Evolutionary conservation across 2,797 vertebrate species (phyloP), one percentile per base, ranked within the genome.

Genomic region (Periparus ater): DNA sequence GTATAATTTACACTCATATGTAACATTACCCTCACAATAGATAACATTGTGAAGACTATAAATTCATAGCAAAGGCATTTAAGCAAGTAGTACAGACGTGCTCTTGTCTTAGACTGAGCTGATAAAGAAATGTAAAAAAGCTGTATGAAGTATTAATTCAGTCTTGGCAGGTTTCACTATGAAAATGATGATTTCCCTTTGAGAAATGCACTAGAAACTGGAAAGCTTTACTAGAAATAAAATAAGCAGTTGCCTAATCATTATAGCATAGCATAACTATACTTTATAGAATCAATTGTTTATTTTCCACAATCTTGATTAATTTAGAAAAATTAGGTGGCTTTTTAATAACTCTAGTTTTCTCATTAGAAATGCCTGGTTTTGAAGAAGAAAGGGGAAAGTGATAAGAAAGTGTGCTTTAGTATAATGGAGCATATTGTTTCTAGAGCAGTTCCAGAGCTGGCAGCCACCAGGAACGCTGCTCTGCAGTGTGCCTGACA

Each of bases 381-480:
- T 92, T 73, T 19, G 58, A 82, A 68, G 40, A 6, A 53, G 47
- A 90, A 81, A 36, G 6, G 16, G 17, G 32, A 61, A 87, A 81
- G 16, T 1, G 1, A 2, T 40, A 48, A 54, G 47, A 53, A 74
- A 60, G 6, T 6, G 2, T 14, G 6, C 45, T 36, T 85, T 25
- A 25, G 42, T 74, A 2, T 36, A 54, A 15, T 3, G 30, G 47
- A 38, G 11, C 32, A 38, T 32, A 40, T n/a, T 6, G 10, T 61
- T 75, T 57, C 38, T 42, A 32, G 29, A 70, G 57, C 81, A 53
- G 18, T 50, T 81, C 54, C 51, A 42, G 66, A 72, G 45, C 27
- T 20, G 63, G 48, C 27, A 67, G 48, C 14, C 1, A 0, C 18
- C 0, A 4, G 48, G 42, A 72, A 50, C 0, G 1, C 47, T 45